A percentile compares a stretch with the other conserved stretches of the same genome.
Evolutionary conservation across 2,797 vertebrate species (phyloP).

Genomic region (Tokudaia tokunoshimensis): DNA sequence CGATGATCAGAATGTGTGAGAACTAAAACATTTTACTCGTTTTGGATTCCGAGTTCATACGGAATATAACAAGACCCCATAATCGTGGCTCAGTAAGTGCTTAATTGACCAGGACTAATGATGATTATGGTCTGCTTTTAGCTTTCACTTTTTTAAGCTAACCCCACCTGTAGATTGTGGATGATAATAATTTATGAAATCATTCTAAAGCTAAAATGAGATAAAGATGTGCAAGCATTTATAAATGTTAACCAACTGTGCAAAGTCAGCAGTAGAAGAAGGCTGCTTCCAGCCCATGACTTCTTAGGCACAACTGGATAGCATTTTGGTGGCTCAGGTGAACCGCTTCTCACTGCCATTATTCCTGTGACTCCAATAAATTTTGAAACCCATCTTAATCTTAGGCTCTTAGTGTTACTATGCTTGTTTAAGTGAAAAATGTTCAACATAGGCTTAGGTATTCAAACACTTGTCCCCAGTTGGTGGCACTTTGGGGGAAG

Average conservation of each 20-base stretch:
- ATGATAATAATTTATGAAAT: constrained; percentile 48
- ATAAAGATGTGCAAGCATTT: constrained; percentile 31
- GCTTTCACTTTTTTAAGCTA: constrained; percentile 41
- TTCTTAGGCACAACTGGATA: constrained; percentile 6
- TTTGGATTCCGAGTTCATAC: neutral
- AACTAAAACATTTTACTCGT: neutral
- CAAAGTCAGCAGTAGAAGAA: constrained; percentile 46
- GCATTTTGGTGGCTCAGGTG: constrained; percentile 18
- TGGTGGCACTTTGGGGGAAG: neutral
- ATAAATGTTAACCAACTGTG: constrained; percentile 50
- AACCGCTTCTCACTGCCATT: neutral
- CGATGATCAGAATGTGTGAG: neutral
- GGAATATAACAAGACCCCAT: neutral
- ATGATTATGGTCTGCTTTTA: constrained; percentile 47
- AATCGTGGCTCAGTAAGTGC: constrained; percentile 3
- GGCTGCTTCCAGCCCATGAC: neutral
- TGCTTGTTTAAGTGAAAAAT: neutral
- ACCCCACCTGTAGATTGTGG: constrained; percentile 36
- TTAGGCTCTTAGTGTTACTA: neutral
- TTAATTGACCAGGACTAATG: constrained; percentile 54
- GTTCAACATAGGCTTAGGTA: neutral
- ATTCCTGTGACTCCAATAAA: neutral
- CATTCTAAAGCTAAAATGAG: constrained; percentile 63
- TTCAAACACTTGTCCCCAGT: neutral
- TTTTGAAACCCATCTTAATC: neutral